These are phyloP conservation scores for Peucedramus taeniatus DNA, from an alignment of 2,113 vertebrate genomes.

Conservation along the genomic window DNA sequence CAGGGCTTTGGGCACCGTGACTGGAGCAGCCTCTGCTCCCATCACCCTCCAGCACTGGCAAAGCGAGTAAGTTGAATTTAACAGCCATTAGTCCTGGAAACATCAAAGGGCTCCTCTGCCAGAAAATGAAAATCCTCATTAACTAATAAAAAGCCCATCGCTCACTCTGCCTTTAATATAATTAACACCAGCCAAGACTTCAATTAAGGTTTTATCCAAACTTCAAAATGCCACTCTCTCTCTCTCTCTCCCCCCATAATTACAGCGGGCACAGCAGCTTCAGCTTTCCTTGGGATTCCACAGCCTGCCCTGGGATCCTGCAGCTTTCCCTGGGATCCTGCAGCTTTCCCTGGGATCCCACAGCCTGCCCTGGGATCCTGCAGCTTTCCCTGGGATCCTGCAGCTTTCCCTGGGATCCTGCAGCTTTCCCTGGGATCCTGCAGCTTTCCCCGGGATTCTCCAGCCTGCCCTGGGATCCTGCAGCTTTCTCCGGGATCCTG, in stretches of 20 bases:
- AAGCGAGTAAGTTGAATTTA: constrained; percentile 22
- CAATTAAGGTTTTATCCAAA: constrained; percentile 62
- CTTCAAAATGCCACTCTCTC: constrained; percentile 17
- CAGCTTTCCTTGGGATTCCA: neutral
- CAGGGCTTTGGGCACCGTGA: neutral
- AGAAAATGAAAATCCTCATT: constrained; percentile 68
- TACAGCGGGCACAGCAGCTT: fast-evolving
- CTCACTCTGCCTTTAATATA: constrained; percentile 61
- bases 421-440: neutral
- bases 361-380: neutral
- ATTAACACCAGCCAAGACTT: constrained; percentile 68
- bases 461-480: neutral
- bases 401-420: neutral
- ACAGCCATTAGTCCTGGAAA: constrained; percentile 39
- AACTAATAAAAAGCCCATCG: constrained; percentile 70
- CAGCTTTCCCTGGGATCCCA: neutral
- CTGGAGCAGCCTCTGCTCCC: neutral
- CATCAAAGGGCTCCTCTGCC: constrained; percentile 48
- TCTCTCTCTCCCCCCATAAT: neutral
- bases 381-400: neutral
- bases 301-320: neutral
- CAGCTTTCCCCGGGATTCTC: neutral
- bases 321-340: neutral
- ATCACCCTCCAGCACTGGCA: neutral
- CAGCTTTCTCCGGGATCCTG: neutral